These are phyloP conservation scores for Penaeus monodon DNA, from an alignment of 2,888 invertebrate genomes.

Conservation along the genomic window DNA sequence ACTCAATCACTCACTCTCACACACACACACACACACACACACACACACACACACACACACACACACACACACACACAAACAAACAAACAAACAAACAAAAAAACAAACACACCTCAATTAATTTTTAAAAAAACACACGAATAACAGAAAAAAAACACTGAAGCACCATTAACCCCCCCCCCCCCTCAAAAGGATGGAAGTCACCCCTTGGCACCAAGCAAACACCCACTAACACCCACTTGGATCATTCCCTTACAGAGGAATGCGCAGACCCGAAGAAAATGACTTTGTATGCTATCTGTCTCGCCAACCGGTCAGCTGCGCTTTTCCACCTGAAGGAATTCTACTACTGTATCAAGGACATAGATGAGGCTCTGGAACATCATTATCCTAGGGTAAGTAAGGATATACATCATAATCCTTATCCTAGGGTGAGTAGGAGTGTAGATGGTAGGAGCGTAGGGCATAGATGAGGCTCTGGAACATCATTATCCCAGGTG, in stretches of 20 bases:
- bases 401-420: too few species aligned
- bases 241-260: conserved; percentile 30
- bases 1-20: too few species aligned
- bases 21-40: background rate
- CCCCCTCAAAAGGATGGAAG: background rate
- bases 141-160: too few species aligned
- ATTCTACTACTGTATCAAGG: conserved; percentile 62
- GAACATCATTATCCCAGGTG: conserved; percentile 64
- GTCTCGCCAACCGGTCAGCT: conserved; percentile 62
- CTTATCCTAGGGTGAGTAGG: conserved; percentile 62
- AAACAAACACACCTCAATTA: too few species aligned
- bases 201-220: too few species aligned
- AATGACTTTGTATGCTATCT: conserved; percentile 65
- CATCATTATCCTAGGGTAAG: conserved; percentile 64
- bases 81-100: background rate
- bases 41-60: too few species aligned
- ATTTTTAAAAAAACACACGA: too few species aligned
- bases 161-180: background rate
- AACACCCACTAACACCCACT: too few species aligned
- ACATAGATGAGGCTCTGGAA: conserved; percentile 63
- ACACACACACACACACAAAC: too few species aligned
- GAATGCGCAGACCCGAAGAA: conserved; percentile 62
- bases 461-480: conserved; percentile 62
- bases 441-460: too few species aligned
- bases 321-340: conserved; percentile 64